These are phyloP conservation scores for Kryphioiulus occultus DNA, from an alignment of 2,888 invertebrate species.

Conservation along the genomic window DNA sequence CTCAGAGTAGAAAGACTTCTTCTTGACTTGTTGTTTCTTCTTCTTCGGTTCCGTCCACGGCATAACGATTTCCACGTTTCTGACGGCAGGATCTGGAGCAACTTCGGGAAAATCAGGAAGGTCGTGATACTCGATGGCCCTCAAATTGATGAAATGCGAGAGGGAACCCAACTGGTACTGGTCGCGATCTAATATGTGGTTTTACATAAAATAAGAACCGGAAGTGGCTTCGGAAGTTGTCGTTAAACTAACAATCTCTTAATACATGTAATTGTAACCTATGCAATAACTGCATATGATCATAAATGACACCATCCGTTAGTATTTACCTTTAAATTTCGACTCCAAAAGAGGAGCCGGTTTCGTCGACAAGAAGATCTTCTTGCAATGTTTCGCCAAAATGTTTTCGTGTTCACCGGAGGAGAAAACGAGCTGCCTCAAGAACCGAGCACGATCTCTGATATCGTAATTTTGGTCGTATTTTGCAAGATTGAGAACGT, in stretches of 20 bases:
- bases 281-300: too few species aligned
- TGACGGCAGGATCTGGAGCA: constrained; percentile 76
- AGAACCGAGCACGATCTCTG: constrained; percentile 89
- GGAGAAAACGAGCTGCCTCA: constrained; percentile 81
- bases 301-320: too few species aligned
- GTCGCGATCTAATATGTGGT: constrained; percentile 71
- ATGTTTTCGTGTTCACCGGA: constrained; percentile 65
- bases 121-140: constrained; percentile 87
- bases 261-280: too few species aligned
- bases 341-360: constrained; percentile 92
- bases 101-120: constrained; percentile 82
- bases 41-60: constrained; percentile 56
- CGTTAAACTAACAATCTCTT: too few species aligned
- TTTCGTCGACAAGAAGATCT: constrained; percentile 89
- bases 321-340: constrained; percentile 74
- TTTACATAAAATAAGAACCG: not conserved
- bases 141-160: constrained; percentile 89
- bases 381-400: constrained; percentile 75
- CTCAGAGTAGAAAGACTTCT: constrained; percentile 73
- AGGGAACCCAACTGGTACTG: constrained; percentile 92
- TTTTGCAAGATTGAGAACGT: constrained; percentile 90
- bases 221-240: constrained; percentile 54
- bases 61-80: constrained; percentile 73
- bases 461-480: constrained; percentile 99
- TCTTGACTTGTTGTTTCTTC: constrained; percentile 62